Percentiles rank a stretch among this genome's conserved stretches.
phyloP scores from a whole-genome alignment of 1,140 invertebrate species.

The Danaus melanippus region DNA sequence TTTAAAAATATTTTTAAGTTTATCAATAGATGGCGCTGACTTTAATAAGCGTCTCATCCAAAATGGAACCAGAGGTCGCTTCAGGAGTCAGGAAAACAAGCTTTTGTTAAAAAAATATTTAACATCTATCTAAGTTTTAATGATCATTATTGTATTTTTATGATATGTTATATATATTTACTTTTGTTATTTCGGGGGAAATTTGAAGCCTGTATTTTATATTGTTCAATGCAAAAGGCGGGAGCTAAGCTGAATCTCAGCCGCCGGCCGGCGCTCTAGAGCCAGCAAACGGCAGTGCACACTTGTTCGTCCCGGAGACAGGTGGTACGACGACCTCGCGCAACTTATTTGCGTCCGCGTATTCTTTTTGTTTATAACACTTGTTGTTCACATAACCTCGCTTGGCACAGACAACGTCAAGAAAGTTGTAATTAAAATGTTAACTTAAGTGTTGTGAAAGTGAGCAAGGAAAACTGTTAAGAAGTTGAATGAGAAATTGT shows the following conservation, averaged over 20 bases:
- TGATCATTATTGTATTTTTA: no score
- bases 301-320: conserved; percentile 55
- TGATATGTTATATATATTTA: no score
- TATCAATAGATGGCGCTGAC: no score
- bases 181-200: no score
- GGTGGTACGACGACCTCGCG: conserved; percentile 43
- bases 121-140: no score
- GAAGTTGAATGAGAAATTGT: conserved; percentile 63
- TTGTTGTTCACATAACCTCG: conserved; percentile 31
- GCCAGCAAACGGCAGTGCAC: conserved; percentile 45
- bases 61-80: no score
- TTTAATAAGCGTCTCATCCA: no score
- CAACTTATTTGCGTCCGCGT: conserved; percentile 50
- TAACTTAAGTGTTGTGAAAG: conserved; percentile 61
- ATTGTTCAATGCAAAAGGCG: conserved; percentile 21
- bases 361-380: conserved; percentile 63
- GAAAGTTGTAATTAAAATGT: conserved; percentile 36
- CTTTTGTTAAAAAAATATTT: no score
- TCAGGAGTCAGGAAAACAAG: no score
- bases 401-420: conserved; percentile 6
- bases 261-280: conserved; percentile 26
- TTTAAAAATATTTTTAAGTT: no score
- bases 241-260: conserved; percentile 32
- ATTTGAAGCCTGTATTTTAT: no score
- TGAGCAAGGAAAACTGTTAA: conserved; percentile 49